These are phyloP conservation scores for Etheostoma perlongum DNA, from an alignment of 2,797 vertebrate genomes.

Conservation along the genomic window DNA sequence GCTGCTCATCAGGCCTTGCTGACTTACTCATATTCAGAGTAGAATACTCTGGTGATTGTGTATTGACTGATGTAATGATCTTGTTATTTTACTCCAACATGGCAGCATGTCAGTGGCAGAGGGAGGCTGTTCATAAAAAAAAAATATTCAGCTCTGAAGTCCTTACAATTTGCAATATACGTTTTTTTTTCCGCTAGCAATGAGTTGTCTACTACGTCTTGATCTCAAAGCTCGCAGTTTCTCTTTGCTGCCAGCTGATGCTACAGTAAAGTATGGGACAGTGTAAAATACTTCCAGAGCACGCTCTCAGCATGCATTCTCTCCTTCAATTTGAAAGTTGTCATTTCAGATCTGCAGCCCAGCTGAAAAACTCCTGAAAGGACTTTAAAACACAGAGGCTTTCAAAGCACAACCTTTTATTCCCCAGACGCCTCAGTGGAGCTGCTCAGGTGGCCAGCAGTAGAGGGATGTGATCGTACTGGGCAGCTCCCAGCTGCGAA, in stretches of 20 bases:
- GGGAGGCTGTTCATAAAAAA: neutral
- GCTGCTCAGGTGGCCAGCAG: constrained; percentile 68
- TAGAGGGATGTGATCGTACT: constrained; percentile 41
- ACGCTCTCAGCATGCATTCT: neutral
- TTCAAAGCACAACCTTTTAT: constrained; percentile 37
- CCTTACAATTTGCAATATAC: constrained; percentile 23
- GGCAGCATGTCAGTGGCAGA: constrained; percentile 14
- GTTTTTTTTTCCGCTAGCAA: constrained; percentile 19
- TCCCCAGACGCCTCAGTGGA: constrained; percentile 43
- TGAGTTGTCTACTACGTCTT: constrained; percentile 10
- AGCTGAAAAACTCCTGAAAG: constrained; percentile 53
- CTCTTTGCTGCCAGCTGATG: constrained; percentile 39
- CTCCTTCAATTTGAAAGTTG: constrained; percentile 24
- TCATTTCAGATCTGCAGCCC: constrained; percentile 32
- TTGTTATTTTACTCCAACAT: constrained; percentile 44
- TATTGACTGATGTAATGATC: constrained; percentile 53
- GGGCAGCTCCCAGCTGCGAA: constrained; percentile 70
- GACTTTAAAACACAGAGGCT: constrained; percentile 34
- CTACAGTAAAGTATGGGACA: constrained; percentile 39
- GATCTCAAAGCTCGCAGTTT: constrained; percentile 37
- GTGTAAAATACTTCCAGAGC: constrained; percentile 14
- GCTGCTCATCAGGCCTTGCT: constrained; percentile 9
- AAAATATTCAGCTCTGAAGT: neutral
- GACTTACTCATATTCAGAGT: constrained; percentile 28
- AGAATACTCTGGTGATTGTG: constrained; percentile 40